Base-by-base conservation (phyloP, 2,797 vertebrate species). In the Manis crassicaudata region DNA sequence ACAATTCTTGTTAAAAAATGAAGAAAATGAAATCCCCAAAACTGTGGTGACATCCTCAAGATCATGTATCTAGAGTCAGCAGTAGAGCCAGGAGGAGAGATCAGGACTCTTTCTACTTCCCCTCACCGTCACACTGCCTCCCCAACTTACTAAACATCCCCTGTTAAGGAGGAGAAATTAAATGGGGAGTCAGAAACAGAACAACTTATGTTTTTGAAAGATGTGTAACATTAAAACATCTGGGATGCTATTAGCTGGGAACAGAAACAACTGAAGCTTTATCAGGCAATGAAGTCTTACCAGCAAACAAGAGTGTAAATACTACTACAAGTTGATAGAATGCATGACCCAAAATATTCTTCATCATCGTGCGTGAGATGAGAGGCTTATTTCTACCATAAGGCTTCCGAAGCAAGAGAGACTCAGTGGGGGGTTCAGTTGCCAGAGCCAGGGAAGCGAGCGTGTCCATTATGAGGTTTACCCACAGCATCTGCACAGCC, bases 321-420 rank as follows among this genome's bases (percentile, higher is more conserved):
- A 99, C 99, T 96, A 99, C 99, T 46, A 99, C 97, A 4, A 99
- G 99, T 97, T 99, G 99, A 98, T 99, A 99, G 96, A 99, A 99
- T 0, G 99, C 99, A 80, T 99, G 99, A 88, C 99, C 99, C 98
- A 99, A 98, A 96, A 99, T 99, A 98, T 99, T 99, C 98, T 99
- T 99, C 99, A 99, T 99, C 99, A 99, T 99, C 10, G 99, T 99
- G 97, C 99, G 99, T 72, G 99, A 99, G 98, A 99, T 99, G 97
- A 99, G 99, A 94, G 99, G 99, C 98, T 99, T 99, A 98, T 99
- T 99, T 98, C 99, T 99, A 95, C 99, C 99, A 37, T 99, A 99
- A 72, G 99, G 99, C 98, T 99, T 99, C 97, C 99, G 98, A 86
- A 99, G 98, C 98, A 99, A 98, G 96, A 99, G 99, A 58, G 99